Evolutionary conservation across 2,113 vertebrate genomes (phyloP), one percentile per base, ranked within the genome.

Genomic region (Pseudorhombus dupliciocellatus): DNA sequence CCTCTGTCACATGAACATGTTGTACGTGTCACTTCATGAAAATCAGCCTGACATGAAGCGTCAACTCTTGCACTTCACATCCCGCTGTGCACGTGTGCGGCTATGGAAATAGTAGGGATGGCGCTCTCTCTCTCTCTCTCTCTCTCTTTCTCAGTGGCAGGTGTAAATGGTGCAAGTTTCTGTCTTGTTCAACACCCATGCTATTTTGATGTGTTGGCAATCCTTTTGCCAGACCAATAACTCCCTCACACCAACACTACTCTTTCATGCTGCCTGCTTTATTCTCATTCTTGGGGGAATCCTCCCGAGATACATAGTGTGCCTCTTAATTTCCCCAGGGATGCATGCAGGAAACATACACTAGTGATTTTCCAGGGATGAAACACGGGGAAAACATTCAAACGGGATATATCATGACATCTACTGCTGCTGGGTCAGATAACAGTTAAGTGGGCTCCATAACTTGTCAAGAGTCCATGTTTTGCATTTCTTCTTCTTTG

Each of bases 301-400:
- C 88, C 93, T 91, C 93, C 52, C 0, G 88, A 90, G 93, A 90
- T 91, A 86, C 91, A 91, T 91, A 88, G 90, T 92, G 91, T 79
- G 83, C 87, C 87, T 92, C 88, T 93, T 94, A 94, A 94, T 94
- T 94, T 93, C 93, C 93, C 93, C 69, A 0, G 92, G 89, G 93
- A 92, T 79, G 89, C 88, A 86, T 82, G 87, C 76, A 86, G 89
- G 92, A 92, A 92, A 92, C 88, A 91, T 89, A 92, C 92, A 91
- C 90, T 87, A 84, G 92, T 92, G 90, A 90, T 92, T 92, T 91
- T 89, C 84, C 79, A 84, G 84, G 87, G 88, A 93, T 92, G 89
- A 92, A 91, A 90, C 87, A 78, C 86, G 68, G 84, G 88, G 73
- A 89, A 87, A 90, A 91, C 88, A 91, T 89, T 79, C 85, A 70